These are phyloP conservation scores for Tolypeutes matacus DNA, from an alignment of 2,797 vertebrate genomes.

Conservation along the genomic window DNA sequence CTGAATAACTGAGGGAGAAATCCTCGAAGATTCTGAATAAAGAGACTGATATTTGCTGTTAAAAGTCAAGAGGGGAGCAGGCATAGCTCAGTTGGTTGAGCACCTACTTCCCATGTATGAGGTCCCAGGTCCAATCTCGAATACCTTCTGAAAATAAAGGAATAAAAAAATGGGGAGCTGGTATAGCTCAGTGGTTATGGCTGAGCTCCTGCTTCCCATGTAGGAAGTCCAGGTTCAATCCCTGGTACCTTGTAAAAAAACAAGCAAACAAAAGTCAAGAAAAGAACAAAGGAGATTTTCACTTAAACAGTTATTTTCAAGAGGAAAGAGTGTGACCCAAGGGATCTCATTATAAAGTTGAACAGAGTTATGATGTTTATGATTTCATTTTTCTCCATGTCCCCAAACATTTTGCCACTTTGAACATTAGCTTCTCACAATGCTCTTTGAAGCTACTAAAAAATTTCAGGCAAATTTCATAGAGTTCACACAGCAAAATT, in stretches of 20 bases:
- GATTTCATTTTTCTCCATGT: not conserved
- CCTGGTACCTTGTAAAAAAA: no score
- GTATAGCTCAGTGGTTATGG: no score
- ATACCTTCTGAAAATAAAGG: no score
- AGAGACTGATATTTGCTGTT: not conserved
- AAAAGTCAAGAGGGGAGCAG: constrained; percentile 2
- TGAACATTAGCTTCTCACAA: not conserved
- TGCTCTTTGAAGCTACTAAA: no score
- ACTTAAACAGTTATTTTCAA: not conserved
- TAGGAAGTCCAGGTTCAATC: no score
- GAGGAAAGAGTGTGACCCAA: not conserved
- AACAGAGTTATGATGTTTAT: not conserved
- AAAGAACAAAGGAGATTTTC: not conserved
- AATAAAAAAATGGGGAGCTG: no score
- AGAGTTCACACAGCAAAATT: no score
- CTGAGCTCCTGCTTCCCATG: no score
- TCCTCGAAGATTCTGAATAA: not conserved
- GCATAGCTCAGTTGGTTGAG: no score
- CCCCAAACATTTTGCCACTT: not conserved
- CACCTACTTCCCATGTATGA: no score
- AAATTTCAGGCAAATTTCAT: no score
- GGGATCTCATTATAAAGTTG: constrained; percentile 29
- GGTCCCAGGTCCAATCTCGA: no score
- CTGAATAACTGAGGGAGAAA: not conserved
- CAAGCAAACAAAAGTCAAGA: constrained; percentile 13